Evolutionary conservation across 2,113 vertebrate genomes (phyloP), one percentile per base, ranked within the genome.

Genomic region (Gopherus flavomarginatus): DNA sequence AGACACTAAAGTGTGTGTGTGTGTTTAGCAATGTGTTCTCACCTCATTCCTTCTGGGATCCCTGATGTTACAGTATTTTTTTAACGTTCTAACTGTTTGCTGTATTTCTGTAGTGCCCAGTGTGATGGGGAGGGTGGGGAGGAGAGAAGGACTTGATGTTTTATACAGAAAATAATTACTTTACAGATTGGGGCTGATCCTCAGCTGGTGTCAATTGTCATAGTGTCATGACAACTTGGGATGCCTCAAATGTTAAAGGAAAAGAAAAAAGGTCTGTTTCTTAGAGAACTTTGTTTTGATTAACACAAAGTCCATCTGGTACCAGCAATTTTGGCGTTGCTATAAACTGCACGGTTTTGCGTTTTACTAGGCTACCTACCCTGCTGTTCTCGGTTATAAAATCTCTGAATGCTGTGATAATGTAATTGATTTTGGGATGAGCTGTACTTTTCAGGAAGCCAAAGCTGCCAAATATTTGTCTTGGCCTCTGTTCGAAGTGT

Each of bases 331-430:
- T 89, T 96, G 94, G 81, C 3, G 17, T 83, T 95, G 62, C 86
- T 93, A 53, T 96, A 86, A 96, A 95, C 80, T 83, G 83, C 75
- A 69, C 0, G 3, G 83, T 93, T n/a, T 10, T 93, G 86, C 85
- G 52, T 97, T 97, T 97, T 95, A 94, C 92, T 88, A 81, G 95
- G 87, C 94, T 94, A 90, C 94, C 92, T 93, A 59, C 89, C 86
- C 84, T 89, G 78, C 91, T 94, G 86, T 87, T 94, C 95, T 97
- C 72, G 91, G 72, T 83, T 95, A 89, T 4, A 38, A 85, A 89
- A 80, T 57, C 83, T 75, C 1, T 0, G 17, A 29, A 26, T 42
- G 42, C 94, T 86, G 87, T 80, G 80, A n/a, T 90, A 75, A 95
- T 82, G 93, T 93, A 47, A 94, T 62, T 69, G 95, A 24, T 94